Conservation (phyloP, 2,797 vertebrate genomes). For the Melanotaenia trifasciata region DNA sequence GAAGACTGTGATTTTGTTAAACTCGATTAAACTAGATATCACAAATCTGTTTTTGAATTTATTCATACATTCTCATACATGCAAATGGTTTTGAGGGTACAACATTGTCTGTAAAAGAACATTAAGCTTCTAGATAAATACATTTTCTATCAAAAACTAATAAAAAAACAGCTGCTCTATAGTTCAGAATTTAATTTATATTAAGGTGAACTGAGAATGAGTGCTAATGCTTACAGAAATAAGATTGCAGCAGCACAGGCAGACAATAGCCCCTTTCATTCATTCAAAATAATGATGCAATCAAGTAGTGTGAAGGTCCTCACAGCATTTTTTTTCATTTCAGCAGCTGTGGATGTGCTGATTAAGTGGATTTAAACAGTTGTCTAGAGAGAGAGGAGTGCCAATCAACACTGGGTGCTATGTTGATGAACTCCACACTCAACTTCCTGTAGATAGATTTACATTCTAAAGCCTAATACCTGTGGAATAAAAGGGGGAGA, state of each 20-base stretch:
- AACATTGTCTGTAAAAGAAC: neutral
- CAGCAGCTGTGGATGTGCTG: slow-evolving; percentile 57
- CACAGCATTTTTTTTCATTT: slow-evolving; percentile 46
- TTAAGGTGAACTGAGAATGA: slow-evolving; percentile 42
- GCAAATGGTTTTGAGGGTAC: too few relatives aligned
- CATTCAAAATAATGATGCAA: slow-evolving; percentile 56
- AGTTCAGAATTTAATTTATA: slow-evolving; percentile 30
- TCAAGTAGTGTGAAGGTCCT: slow-evolving; percentile 53
- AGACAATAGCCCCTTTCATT: slow-evolving; percentile 47
- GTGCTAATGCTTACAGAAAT: slow-evolving; percentile 42
- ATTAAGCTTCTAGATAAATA: slow-evolving; percentile 7
- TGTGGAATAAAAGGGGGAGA: slow-evolving; percentile 20
- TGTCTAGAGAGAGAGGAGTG: slow-evolving; percentile 43
- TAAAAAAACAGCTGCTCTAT: neutral
- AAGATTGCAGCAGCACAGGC: slow-evolving; percentile 38
- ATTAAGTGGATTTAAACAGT: slow-evolving; percentile 63
- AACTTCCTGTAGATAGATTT: slow-evolving; percentile 38
- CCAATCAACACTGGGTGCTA: slow-evolving; percentile 41
- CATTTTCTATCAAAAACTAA: slow-evolving; percentile 9
- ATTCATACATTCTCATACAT: too few relatives aligned
- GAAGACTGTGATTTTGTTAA: neutral
- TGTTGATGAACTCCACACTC: slow-evolving; percentile 18
- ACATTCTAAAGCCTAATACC: slow-evolving; percentile 40
- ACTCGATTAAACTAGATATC: neutral
- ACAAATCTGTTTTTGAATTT: neutral